phyloP scores from a whole-genome alignment of 2,888 invertebrate genomes.

The Campoplex capitator region DNA sequence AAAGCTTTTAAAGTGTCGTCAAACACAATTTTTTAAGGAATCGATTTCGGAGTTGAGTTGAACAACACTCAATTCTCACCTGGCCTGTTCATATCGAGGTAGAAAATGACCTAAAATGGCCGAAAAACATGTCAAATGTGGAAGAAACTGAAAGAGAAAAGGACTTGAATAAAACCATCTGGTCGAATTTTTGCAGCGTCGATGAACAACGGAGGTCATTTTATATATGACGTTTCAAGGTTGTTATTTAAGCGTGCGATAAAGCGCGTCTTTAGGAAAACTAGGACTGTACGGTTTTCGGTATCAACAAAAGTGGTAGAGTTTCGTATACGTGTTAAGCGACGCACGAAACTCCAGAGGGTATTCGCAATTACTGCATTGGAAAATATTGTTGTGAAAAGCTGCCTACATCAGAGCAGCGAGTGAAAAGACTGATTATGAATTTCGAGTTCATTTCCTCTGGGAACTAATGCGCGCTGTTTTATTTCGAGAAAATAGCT shows the following conservation, averaged over 20 bases:
- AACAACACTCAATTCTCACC: neutral
- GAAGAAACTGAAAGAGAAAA: conserved; percentile 3
- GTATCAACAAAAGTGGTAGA: conserved; percentile 24
- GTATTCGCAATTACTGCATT: conserved; percentile 40
- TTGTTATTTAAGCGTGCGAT: conserved; percentile 50
- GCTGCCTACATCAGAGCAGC: neutral
- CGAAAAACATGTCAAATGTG: conserved; percentile 40
- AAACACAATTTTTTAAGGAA: neutral
- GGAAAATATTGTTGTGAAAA: conserved; percentile 19
- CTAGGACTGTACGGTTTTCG: neutral
- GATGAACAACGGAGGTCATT: conserved; percentile 15
- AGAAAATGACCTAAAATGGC: conserved; percentile 5
- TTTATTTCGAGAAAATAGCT: conserved; percentile 13
- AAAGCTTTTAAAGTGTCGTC: neutral
- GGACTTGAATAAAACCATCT: conserved; percentile 14
- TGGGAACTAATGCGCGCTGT: neutral
- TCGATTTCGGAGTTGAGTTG: neutral
- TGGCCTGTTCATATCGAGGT: neutral
- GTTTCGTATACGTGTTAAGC: conserved; percentile 25
- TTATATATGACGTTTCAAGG: conserved; percentile 31
- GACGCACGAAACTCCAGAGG: conserved; percentile 22
- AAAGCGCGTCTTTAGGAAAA: conserved; percentile 22
- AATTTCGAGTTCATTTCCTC: neutral
- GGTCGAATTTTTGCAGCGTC: conserved; percentile 50
- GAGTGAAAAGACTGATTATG: conserved; percentile 25